Conservation (phyloP, 2,888 invertebrate species). For the Lasioglossum morio region DNA sequence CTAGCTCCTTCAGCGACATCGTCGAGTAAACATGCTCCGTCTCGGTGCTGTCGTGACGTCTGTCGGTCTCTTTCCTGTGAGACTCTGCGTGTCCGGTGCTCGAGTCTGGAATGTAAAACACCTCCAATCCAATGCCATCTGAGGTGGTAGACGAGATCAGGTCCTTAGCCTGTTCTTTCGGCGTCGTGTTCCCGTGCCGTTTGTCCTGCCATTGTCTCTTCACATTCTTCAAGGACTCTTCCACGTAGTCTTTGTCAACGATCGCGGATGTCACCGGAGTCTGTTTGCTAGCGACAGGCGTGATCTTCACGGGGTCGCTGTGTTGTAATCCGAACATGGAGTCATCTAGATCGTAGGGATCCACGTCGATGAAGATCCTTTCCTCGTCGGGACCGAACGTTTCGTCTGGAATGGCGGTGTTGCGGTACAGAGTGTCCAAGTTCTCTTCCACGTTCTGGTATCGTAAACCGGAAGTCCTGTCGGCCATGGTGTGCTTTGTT, state of each 20-base stretch:
- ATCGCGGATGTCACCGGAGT: slow-evolving; percentile 35
- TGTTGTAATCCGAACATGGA: slow-evolving; percentile 77
- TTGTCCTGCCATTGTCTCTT: slow-evolving; percentile 68
- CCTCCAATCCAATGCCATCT: slow-evolving; percentile 37
- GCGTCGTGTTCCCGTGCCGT: slow-evolving; percentile 57
- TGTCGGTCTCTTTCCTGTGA: slow-evolving; percentile 14
- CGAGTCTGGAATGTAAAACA: slow-evolving; percentile 57
- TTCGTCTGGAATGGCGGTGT: slow-evolving; percentile 80
- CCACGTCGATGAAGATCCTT: slow-evolving; percentile 82
- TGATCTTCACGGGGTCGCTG: slow-evolving; percentile 56
- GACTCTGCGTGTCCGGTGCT: slow-evolving; percentile 39
- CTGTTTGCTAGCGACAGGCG: slow-evolving; percentile 40
- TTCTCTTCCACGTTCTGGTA: slow-evolving; percentile 72
- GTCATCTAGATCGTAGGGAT: slow-evolving; percentile 79
- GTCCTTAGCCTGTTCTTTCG: slow-evolving; percentile 34
- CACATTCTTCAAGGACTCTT: slow-evolving; percentile 75
- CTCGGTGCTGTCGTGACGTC: slow-evolving; percentile 17
- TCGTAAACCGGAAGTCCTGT: slow-evolving; percentile 62
- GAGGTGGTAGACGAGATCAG: slow-evolving; percentile 27
- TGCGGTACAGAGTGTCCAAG: slow-evolving; percentile 71
- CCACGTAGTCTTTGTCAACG: slow-evolving; percentile 71
- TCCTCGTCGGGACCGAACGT: slow-evolving; percentile 82
- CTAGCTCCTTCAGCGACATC: slow-evolving; percentile 33
- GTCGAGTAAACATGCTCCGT: slow-evolving; percentile 35
- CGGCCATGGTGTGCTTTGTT: slow-evolving; percentile 63